A percentile compares a stretch with the other conserved stretches of the same genome.
Evolutionary conservation across 1,140 invertebrate species (phyloP).

Genomic region (Dolichoris vasculosae): DNA sequence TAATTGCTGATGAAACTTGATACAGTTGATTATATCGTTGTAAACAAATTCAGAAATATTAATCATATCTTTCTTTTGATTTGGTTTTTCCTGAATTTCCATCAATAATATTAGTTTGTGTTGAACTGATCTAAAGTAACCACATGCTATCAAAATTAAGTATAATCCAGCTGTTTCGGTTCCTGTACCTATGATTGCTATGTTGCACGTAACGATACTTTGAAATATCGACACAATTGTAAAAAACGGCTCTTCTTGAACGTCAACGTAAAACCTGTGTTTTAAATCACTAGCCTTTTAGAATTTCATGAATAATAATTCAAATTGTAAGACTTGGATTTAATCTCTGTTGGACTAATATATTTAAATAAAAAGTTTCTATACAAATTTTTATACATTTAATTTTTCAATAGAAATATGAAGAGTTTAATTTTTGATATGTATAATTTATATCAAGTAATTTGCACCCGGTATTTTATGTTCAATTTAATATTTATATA

Average conservation of each 20-base stretch:
- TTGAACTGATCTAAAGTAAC: slow-evolving; percentile 10
- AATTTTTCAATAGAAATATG: too few species aligned
- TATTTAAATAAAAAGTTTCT: too few species aligned
- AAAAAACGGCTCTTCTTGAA: slow-evolving; percentile 30
- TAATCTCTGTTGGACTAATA: too few species aligned
- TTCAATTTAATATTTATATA: too few species aligned
- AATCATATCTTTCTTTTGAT: background rate
- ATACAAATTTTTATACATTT: too few species aligned
- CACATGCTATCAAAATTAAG: slow-evolving; percentile 30
- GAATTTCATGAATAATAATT: background rate
- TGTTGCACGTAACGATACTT: background rate
- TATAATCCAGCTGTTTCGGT: background rate
- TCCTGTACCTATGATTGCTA: background rate
- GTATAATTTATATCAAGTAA: too few species aligned
- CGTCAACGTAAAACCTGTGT: slow-evolving; percentile 6
- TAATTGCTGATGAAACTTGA: slow-evolving; percentile 28
- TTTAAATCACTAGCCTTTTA: background rate
- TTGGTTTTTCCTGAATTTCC: too few species aligned
- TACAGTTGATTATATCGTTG: background rate
- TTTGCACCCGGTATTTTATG: too few species aligned
- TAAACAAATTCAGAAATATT: background rate
- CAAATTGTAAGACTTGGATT: too few species aligned
- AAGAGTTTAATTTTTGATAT: too few species aligned
- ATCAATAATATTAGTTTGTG: background rate
- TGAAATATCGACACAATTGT: background rate